These are phyloP conservation scores for Myopa testacea DNA, from an alignment of 2,888 invertebrate genomes.

Conservation along the genomic window DNA sequence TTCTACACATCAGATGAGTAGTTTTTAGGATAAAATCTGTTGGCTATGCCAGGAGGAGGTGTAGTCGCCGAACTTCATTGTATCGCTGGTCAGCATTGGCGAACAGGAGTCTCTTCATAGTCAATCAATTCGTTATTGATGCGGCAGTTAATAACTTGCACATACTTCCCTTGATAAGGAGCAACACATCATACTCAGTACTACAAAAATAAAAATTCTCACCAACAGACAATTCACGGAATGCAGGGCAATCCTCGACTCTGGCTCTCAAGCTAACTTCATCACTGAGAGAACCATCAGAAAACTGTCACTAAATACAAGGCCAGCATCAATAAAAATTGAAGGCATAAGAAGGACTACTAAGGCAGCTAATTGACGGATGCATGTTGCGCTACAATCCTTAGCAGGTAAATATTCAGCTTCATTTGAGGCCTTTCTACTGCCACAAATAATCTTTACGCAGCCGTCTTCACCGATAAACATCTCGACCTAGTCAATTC, in stretches of 20 bases:
- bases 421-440: background rate
- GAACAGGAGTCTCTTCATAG: no score
- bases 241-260: slow-evolving; percentile 15
- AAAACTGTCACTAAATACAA: background rate
- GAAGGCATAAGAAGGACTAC: background rate
- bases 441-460: background rate
- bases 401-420: background rate
- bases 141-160: no score
- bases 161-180: no score
- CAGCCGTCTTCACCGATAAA: background rate
- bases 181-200: no score
- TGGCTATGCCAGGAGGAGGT: no score
- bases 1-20: no score
- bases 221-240: background rate
- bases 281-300: background rate
- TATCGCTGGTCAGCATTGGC: no score
- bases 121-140: no score
- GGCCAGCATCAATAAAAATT: background rate
- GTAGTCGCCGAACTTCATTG: no score
- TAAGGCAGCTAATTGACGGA: background rate
- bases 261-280: slow-evolving; percentile 21
- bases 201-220: no score
- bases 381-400: background rate
- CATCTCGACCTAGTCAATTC: background rate
- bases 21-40: no score